phyloP scores from a whole-genome alignment of 1,140 invertebrate species.

The Pseudachorutes palmiensis region DNA sequence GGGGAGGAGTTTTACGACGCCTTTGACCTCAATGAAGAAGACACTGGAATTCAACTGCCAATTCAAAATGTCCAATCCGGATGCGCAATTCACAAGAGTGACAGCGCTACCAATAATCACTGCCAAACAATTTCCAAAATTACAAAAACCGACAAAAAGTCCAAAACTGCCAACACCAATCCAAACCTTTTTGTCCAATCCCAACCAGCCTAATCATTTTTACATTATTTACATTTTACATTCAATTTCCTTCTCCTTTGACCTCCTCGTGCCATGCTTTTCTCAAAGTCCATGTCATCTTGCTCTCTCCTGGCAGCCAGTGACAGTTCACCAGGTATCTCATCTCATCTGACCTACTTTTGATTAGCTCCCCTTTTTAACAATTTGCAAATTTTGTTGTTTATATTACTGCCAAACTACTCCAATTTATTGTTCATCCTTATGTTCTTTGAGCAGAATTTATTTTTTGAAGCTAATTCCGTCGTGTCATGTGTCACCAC shows the following conservation, averaged over 20 bases:
- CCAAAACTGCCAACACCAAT: neutral
- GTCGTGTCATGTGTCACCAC: no score
- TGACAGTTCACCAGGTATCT: conserved; percentile 32
- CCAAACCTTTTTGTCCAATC: no score
- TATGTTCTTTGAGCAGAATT: no score
- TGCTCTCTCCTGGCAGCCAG: neutral
- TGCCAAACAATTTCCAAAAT: neutral
- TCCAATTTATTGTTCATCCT: no score
- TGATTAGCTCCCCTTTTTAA: neutral
- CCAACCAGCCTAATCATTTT: no score
- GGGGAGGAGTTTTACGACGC: conserved; percentile 37
- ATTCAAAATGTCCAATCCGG: neutral
- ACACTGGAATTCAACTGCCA: neutral
- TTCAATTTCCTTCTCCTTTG: no score
- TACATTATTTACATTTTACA: no score
- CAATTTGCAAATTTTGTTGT: no score
- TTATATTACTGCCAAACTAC: no score
- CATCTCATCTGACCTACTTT: conserved; percentile 28
- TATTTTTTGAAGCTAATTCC: no score
- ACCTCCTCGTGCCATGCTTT: no score
- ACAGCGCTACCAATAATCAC: conserved; percentile 10
- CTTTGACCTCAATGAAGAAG: conserved; percentile 30
- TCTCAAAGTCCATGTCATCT: neutral
- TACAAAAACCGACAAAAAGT: neutral
- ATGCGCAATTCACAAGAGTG: conserved; percentile 31